These are phyloP conservation scores for Myotis lucifugus DNA, from an alignment of 2,113 vertebrate genomes.

Conservation along the genomic window DNA sequence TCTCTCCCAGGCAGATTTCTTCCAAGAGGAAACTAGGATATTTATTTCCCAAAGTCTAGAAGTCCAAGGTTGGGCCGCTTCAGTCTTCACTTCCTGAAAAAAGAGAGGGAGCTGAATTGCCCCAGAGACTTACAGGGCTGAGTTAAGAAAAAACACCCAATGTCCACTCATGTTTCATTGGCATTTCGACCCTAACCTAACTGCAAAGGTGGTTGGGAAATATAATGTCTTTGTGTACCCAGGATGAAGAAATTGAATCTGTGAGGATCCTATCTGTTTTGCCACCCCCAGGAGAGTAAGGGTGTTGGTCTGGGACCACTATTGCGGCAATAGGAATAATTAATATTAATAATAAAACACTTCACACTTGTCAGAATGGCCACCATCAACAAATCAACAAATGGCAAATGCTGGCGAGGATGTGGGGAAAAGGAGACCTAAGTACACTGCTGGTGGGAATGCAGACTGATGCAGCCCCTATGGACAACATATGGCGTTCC, in stretches of 20 bases:
- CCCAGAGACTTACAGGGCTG: not conserved
- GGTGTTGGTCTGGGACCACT: not conserved
- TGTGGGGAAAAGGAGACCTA: too few relatives aligned
- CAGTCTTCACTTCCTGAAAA: not conserved
- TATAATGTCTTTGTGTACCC: not conserved
- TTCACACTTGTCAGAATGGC: too few relatives aligned
- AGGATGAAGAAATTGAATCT: not conserved
- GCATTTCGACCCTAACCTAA: not conserved
- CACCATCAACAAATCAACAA: too few relatives aligned
- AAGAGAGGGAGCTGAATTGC: not conserved
- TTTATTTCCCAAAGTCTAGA: not conserved
- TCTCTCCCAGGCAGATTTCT: not conserved
- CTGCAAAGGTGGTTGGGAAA: not conserved
- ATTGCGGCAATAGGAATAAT: too few relatives aligned
- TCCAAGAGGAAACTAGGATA: not conserved
- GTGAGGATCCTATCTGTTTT: not conserved
- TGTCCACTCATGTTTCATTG: not conserved
- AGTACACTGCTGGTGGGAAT: too few relatives aligned
- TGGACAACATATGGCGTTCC: too few relatives aligned
- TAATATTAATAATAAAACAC: not conserved
- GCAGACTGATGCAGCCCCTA: too few relatives aligned
- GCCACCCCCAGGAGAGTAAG: not conserved
- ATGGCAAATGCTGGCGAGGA: too few relatives aligned
- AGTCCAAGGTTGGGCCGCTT: not conserved
- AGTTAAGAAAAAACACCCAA: not conserved